Evolutionary conservation across 2,888 invertebrate species (phyloP), one percentile per base, ranked within the genome.

Genomic region (Formica aserva): DNA sequence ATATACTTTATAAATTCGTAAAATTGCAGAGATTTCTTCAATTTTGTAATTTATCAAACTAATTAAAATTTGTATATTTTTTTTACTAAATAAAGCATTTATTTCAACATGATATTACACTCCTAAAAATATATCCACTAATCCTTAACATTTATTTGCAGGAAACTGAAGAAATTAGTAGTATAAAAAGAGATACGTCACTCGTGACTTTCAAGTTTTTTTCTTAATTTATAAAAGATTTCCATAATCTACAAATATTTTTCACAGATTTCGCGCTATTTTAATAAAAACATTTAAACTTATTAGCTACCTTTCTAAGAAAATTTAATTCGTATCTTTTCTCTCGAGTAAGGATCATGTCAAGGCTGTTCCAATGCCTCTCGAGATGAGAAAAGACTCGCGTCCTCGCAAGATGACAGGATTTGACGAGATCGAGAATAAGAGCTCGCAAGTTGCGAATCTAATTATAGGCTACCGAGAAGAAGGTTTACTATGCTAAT

Each of bases 401-500:
- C 85, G 78, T 65, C 52, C 38, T 65, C 22, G 71, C n/a, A 22
- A 9, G 18, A 38, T 55, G 66, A 32, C 52, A 69, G 45, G 22
- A 66, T 75, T 55, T 65, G 48, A 71, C n/a, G 72, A 85, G 71
- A 80, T 65, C 85, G 63, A 84, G 89, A 89, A 86, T 87, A 90
- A 35, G 55, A 71, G 71, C 69, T 76, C 57, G 55, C 69, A 71
- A 91, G 88, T 85, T 89, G 90, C 85, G 89, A 91, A 91, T 93
- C 92, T 93, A 94, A 93, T 93, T 93, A 92, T 93, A 92, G 91
- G 81, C 82, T 82, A 63, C 82, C 72, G 85, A 90, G 91, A 92
- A 78, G 75, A 90, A 86, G 90, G 83, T 86, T 93, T 92, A 90
- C 92, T 91, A 93, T 93, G 93, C 92, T 93, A 93, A 93, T 94